Percentiles rank a stretch among this genome's conserved stretches.
Conservation (phyloP, 2,797 vertebrate genomes). For the Enteromius anoplus region DNA sequence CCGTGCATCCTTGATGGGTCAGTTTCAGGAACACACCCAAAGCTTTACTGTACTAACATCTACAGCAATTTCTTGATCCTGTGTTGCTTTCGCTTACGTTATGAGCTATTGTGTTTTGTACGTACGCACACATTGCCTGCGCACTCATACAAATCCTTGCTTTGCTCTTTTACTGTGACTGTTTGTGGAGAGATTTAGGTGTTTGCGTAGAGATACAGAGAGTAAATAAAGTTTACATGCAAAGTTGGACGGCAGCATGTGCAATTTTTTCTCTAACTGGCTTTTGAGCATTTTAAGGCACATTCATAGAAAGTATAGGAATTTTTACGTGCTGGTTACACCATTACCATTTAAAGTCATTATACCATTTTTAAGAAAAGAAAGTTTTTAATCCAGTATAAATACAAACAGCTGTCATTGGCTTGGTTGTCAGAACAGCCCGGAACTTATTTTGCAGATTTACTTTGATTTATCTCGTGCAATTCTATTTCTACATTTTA, state of each 20-base stretch:
- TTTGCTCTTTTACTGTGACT: conserved; percentile 40
- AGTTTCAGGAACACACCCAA: conserved; percentile 48
- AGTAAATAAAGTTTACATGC: conserved; percentile 23
- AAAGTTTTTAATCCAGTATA: not conserved
- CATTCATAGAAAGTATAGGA: not conserved
- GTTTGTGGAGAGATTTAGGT: conserved; percentile 47
- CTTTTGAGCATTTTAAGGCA: not conserved
- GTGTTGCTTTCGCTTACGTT: conserved; percentile 29
- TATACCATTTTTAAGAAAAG: not conserved
- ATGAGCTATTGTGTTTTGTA: conserved; percentile 17
- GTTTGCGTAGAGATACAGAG: conserved; percentile 39
- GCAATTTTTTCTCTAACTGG: not conserved
- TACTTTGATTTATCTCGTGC: not conserved
- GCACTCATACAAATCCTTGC: conserved; percentile 27
- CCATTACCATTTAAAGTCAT: not conserved
- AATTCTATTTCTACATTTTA: not conserved
- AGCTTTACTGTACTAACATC: conserved; percentile 32
- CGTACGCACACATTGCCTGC: conserved; percentile 8
- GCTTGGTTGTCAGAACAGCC: not conserved
- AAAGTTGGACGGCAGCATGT: not conserved
- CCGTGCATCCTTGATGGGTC: conserved; percentile 52
- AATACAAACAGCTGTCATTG: not conserved
- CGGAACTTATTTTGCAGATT: too few species aligned
- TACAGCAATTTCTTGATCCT: conserved; percentile 4
- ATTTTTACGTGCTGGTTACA: not conserved